Base-by-base conservation (phyloP, 1,140 invertebrate genomes). In the Ylistrum balloti region DNA sequence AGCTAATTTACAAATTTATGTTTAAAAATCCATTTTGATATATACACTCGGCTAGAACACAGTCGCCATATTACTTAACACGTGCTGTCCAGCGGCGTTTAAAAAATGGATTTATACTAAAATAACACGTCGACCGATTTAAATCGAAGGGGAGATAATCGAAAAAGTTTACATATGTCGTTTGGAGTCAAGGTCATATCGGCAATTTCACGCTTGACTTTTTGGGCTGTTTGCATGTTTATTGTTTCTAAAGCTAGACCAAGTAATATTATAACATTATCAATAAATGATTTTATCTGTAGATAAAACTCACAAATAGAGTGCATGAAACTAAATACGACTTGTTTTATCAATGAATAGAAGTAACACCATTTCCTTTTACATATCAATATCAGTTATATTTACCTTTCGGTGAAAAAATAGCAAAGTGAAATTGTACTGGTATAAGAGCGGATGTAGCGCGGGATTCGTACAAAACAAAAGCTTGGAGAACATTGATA, bases 21-120 rank as follows among this genome's bases (percentile, higher is more conserved):
- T 74, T 74, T 74, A 74, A 74, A 74, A 74, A 74, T 74, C 56
- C 56, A 74, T 74, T 74, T 74, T 74, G 22, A 74, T 74, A 74
- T 74, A 74, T 74, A 74, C 56, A 74, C n/a, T 28, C 56, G 22
- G n/a, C 9, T 74, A 74, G 56, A 74, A 74, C n/a, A 74, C 22
- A 74, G 56, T 74, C 56, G 56, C 56, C 56, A 74, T 11, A 28
- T 9, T 74, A 74, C 56, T 74, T 74, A 74, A 28, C 56, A 74
- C 56, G 56, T 74, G 56, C n/a, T n/a, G 56, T 74, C 56, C 56
- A 28, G 2, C 7, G 56, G 56, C 56, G 56, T 74, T 74, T 74
- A 74, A 74, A 48, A 74, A 74, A 74, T 74, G 22, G 56, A 74
- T 74, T 74, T 74, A 74, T n/a, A 74, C 56, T 74, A 28, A 74